Percentiles rank a stretch among this genome's conserved stretches.
Evolutionary conservation across 2,797 vertebrate genomes (phyloP).

Genomic region (Pseudocheirus occidentalis): DNA sequence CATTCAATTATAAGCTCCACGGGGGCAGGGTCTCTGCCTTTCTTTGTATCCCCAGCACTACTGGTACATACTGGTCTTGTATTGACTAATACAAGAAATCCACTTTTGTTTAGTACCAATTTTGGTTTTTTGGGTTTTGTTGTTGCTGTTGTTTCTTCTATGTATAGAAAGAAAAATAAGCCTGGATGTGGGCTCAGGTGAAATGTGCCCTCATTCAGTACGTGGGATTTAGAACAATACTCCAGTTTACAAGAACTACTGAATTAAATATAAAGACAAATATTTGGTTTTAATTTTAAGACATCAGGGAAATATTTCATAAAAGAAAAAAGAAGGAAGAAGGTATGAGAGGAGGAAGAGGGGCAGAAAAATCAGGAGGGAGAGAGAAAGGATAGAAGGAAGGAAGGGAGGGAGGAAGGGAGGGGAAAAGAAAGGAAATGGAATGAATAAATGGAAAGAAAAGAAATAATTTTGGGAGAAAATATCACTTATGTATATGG

Average conservation of each 20-base stretch:
- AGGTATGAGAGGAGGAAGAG: neutral
- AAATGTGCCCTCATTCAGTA: neutral
- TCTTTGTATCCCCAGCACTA: neutral
- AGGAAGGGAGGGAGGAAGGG: too few species aligned
- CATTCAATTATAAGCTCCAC: neutral
- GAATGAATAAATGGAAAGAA: neutral
- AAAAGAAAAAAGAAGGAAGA: neutral
- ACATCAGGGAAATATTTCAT: neutral
- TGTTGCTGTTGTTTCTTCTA: slow-evolving; percentile 18
- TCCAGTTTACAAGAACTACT: neutral
- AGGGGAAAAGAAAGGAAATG: neutral
- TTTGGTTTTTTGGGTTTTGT: neutral
- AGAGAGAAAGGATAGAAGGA: neutral
- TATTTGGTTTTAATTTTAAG: neutral
- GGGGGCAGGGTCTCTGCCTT: neutral
- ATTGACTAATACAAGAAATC: neutral
- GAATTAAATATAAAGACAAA: neutral
- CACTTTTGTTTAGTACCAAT: neutral
- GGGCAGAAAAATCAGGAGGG: too few species aligned
- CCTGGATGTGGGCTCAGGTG: slow-evolving; percentile 7
- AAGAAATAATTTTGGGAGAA: neutral
- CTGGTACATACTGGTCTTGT: neutral
- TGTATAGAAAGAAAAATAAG: slow-evolving; percentile 68
- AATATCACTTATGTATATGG: neutral
- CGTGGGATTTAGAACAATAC: neutral